Evolutionary conservation across 2,888 invertebrate species (phyloP), one percentile per base, ranked within the genome.

Genomic region (Thysanoteuthis rhombus): DNA sequence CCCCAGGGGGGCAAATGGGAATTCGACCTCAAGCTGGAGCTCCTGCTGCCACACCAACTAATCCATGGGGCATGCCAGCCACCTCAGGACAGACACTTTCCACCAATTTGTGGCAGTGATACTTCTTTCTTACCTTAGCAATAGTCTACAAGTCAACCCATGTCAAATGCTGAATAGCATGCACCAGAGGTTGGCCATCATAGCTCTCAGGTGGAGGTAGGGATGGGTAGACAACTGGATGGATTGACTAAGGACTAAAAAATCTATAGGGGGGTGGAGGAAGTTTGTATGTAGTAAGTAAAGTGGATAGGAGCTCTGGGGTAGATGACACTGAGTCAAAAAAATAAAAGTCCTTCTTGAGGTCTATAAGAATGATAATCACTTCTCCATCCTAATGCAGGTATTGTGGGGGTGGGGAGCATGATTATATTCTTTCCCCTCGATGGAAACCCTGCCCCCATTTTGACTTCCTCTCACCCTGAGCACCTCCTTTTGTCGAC

Each of bases 101-200:
- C 45, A 93, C 93, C 58, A 93, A 93, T 22, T 58, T 93, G 93
- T 93, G 93, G 93, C 93, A 93, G 36, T 93, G 93, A 93, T 93
- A 75, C n/a, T 75, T 75, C 75, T 75, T 75, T 12, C n/a, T 75
- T n/a, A 75, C n/a, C 12, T 75, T 75, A 75, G 75, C 75, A 75
- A 75, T 75, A 75, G 75, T 75, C 75, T 75, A 75, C 75, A 75
- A 75, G 75, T n/a, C n/a, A 75, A n/a, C 75, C n/a, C 75, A n/a
- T 75, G 75, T 75, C n/a, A 75, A 75, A 16, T 75, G 75, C 75
- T 16, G 75, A 75, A 75, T 75, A 32, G 75, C 75, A 75, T n/a
- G 12, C 22, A 6, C 16, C 75, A n/a, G 75, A 75, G 75, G 75
- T 75, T 75, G 75, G n/a, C n/a, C 75, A 75, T n/a, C 75, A n/a